A percentile compares a stretch with the other conserved stretches of the same genome.
phyloP scores from a whole-genome alignment of 2,113 vertebrate genomes.

The Xenopus tropicalis region UCB_Xtro_10.0 CM004443.2:52908001-52908500 shows the following conservation, averaged over 20 bases:
- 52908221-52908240: slow-evolving; percentile 3
- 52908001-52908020: too few species aligned
- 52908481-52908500: slow-evolving; percentile 33
- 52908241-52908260: too few species aligned
- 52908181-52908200: neutral
- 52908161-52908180: neutral
- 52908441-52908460: neutral
- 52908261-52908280: neutral
- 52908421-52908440: slow-evolving; percentile 9
- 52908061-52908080: too few species aligned
- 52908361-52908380: neutral
- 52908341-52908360: neutral
- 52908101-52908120: too few species aligned
- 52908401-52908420: slow-evolving; percentile 15
- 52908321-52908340: neutral
- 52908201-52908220: neutral
- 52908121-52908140: neutral
- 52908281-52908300: neutral
- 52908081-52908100: too few species aligned
- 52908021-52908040: too few species aligned
- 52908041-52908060: too few species aligned
- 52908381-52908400: slow-evolving; percentile 2
- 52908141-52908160: slow-evolving; percentile 20
- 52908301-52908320: neutral
- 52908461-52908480: neutral